Evolutionary conservation across 2,888 invertebrate genomes (phyloP), one percentile per base, ranked within the genome.

Genomic region (Eilema depressum): DNA sequence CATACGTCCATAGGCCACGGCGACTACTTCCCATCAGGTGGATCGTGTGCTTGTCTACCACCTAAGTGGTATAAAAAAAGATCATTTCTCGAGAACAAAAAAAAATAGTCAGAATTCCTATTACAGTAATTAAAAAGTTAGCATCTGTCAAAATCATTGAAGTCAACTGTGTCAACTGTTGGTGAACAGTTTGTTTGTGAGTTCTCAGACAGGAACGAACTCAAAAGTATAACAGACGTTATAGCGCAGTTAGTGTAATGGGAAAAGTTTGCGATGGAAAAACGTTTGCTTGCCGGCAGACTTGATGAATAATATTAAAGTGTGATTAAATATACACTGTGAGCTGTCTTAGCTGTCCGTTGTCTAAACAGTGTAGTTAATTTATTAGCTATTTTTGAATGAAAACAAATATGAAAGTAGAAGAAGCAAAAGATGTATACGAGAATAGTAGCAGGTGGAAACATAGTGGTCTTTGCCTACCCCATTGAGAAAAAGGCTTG

Each of bases 241-340:
- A 26, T 4, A 26, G 53, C 53, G 25, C 28, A 28, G 59, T 59
- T 59, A 26, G 59, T 26, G 17, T 59, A 59, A 59, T 59, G 14
- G 14, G 26, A 59, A 59, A 59, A 59, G 59, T 59, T 59, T 25
- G 11, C 26, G 8, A 59, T 26, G 26, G 59, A 17, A 59, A 59
- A 53, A 53, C 53, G 53, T n/a, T 53, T 53, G 53, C n/a, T 53
- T n/a, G n/a, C 53, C 20, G 20, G 47, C 47, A 53, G n/a, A 53
- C 53, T 53, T 53, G 53, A 53, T 53, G 53, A 53, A 53, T 53
- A 53, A 53, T 53, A 53, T 53, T 53, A 53, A 53, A 53, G 53
- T 53, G 2, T n/a, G 53, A 53, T 53, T 53, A 53, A 53, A 53
- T 53, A 53, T 10, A 53, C 53, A 53, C 53, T 1, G 10, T 53